Conservation (phyloP, 2,113 vertebrate genomes). For the Strix aluco region DNA sequence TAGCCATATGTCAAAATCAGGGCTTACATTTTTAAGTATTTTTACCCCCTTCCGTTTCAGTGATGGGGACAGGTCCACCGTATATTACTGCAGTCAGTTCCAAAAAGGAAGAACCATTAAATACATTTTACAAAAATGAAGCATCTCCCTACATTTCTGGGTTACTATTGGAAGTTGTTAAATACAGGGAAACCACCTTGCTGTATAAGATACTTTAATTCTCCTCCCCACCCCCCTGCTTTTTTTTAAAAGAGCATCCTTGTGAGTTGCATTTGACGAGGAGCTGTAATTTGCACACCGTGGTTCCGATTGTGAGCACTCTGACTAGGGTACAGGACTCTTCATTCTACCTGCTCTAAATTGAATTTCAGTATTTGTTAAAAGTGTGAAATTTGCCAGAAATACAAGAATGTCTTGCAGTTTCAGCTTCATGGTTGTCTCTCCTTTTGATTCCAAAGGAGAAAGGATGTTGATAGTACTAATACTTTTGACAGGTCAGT, state of each 20-base stretch:
- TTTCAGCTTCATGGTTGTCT: neutral
- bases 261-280: neutral
- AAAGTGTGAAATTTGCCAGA: neutral
- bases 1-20: neutral
- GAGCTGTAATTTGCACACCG: neutral
- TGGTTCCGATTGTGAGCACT: neutral
- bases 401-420: rapidly evolving
- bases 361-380: neutral
- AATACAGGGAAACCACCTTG: neutral
- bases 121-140: neutral
- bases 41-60: neutral
- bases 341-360: neutral
- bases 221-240: rapidly evolving
- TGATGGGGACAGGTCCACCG: neutral
- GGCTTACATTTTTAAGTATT: neutral
- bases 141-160: neutral
- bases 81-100: neutral
- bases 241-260: neutral
- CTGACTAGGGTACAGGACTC: neutral
- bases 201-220: neutral
- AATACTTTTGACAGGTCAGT: neutral
- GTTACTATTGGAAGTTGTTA: neutral
- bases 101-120: neutral
- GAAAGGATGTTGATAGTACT: neutral
- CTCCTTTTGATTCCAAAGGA: neutral